These are phyloP conservation scores for Oikopleura dioica DNA, from an alignment of 23 tunicate species.

Conservation along the genomic window DNA sequence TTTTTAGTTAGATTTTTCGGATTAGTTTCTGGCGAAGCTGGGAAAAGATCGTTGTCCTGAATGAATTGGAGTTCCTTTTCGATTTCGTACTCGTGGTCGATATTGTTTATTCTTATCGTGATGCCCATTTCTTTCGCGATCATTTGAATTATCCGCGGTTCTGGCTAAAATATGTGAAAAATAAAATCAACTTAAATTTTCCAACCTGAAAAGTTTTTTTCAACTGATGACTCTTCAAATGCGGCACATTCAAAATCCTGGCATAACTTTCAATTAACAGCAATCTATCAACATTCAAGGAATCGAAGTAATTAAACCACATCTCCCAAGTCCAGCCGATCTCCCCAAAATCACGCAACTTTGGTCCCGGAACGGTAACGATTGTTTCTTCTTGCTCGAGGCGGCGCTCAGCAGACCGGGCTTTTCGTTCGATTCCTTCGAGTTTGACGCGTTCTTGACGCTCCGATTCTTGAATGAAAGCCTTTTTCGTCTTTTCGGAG, in stretches of 20 bases:
- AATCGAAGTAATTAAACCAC: background rate
- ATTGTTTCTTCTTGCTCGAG: background rate
- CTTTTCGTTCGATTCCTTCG: background rate
- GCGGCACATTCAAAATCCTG: background rate
- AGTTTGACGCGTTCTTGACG: background rate
- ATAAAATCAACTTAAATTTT: too few relatives aligned
- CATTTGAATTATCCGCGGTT: too few relatives aligned
- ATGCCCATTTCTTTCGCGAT: too few relatives aligned
- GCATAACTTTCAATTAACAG: background rate
- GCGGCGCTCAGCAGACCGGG: background rate
- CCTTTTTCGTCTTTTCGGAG: too few relatives aligned
- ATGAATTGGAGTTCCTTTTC: background rate
- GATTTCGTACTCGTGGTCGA: background rate
- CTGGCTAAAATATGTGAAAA: too few relatives aligned
- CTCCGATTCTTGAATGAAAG: too few relatives aligned
- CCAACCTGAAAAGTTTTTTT: background rate
- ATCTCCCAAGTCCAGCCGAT: background rate
- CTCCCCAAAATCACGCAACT: background rate
- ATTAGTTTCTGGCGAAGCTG: background rate
- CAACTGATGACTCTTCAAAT: background rate
- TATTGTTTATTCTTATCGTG: too few relatives aligned
- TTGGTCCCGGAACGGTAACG: background rate
- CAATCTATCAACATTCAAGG: background rate
- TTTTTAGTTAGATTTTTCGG: background rate
- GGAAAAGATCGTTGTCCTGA: background rate